These are phyloP conservation scores for Mizuhopecten yessoensis DNA, from an alignment of 1,140 invertebrate species.

Conservation along the genomic window DNA sequence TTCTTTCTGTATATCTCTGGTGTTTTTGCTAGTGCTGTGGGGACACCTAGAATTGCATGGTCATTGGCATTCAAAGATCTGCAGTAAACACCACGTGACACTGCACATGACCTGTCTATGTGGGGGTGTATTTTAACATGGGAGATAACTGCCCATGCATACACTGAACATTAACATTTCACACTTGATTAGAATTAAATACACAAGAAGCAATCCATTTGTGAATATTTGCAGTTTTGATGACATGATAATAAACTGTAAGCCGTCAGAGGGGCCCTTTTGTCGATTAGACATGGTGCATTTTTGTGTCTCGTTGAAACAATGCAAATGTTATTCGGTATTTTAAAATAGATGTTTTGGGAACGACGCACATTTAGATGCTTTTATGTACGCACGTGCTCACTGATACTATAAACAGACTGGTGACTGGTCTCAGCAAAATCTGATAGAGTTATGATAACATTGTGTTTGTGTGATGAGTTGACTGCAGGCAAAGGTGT, in stretches of 20 bases:
- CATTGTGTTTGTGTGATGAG: too few relatives aligned
- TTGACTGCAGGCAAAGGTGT: not conserved
- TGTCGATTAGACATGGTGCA: not conserved
- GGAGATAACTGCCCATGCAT: not conserved
- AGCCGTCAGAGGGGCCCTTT: not conserved
- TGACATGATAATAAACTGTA: not conserved
- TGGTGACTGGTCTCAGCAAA: too few relatives aligned
- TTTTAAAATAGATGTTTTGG: too few relatives aligned
- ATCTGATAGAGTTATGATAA: too few relatives aligned
- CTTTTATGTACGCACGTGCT: too few relatives aligned
- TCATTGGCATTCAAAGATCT: not conserved
- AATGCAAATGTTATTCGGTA: too few relatives aligned
- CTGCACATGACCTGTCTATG: not conserved
- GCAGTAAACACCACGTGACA: not conserved
- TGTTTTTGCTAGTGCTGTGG: not conserved
- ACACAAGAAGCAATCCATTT: not conserved
- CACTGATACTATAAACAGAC: too few relatives aligned
- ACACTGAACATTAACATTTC: not conserved
- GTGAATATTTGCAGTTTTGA: not conserved
- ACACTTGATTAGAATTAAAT: not conserved
- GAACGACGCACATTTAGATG: too few relatives aligned
- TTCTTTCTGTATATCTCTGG: too few relatives aligned
- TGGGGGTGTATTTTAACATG: not conserved
- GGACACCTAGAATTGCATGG: not conserved
- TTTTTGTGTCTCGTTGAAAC: not conserved